A percentile compares a stretch with the other conserved stretches of the same genome.
Evolutionary conservation across 2,113 vertebrate species (phyloP).

Genomic region (Spermophilus dauricus): DNA sequence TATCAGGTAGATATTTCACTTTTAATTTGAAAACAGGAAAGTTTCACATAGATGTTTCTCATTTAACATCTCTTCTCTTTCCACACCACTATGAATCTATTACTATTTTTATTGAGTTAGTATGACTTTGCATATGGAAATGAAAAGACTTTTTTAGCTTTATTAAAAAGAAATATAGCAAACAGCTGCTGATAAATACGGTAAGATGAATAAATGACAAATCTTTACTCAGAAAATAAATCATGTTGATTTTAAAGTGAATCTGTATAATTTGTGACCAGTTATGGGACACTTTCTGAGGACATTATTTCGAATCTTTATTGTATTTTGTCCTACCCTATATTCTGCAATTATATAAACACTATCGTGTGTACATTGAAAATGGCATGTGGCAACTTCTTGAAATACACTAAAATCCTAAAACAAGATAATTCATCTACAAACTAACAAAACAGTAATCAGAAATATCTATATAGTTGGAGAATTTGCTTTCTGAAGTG

Average conservation of each 20-base stretch:
- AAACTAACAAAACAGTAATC: neutral
- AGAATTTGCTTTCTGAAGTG: neutral
- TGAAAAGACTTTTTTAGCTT: neutral
- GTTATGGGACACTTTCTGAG: neutral
- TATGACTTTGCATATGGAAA: neutral
- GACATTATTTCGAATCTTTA: neutral
- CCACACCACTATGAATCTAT: neutral
- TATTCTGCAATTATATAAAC: neutral
- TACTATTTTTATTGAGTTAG: neutral
- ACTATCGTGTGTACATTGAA: neutral
- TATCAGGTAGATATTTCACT: neutral
- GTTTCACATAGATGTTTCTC: neutral
- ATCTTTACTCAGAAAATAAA: neutral
- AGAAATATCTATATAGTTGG: neutral
- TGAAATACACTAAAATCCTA: conserved; percentile 25
- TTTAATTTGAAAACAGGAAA: conserved; percentile 10
- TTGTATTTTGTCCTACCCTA: neutral
- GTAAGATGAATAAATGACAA: neutral
- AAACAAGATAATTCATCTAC: neutral
- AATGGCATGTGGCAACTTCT: neutral
- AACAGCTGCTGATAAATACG: neutral
- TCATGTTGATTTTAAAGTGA: neutral
- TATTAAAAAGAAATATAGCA: neutral
- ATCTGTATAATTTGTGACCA: neutral
- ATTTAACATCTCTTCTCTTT: conserved; percentile 3